Evolutionary conservation across 2,113 vertebrate species (phyloP).

Genomic region (Rhynchomys soricoides): DNA sequence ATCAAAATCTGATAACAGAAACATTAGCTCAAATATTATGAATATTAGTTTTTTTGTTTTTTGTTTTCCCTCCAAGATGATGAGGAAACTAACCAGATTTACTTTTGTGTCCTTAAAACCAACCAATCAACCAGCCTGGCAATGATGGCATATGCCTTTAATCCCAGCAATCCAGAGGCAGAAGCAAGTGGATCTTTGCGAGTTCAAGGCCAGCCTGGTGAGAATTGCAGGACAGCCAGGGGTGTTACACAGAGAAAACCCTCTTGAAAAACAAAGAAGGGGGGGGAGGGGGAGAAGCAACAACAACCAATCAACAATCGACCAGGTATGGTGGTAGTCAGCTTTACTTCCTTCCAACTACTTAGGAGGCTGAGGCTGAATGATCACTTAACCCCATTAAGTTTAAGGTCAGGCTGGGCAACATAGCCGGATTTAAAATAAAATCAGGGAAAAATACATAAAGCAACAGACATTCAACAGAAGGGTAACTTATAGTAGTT

Average conservation of each 20-base stretch:
- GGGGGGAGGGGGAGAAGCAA: no score
- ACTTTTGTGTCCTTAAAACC: background rate
- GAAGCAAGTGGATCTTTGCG: no score
- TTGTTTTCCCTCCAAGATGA: background rate
- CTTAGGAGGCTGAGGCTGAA: background rate
- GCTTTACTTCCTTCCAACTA: background rate
- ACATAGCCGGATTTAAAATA: background rate
- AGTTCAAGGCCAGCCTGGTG: no score
- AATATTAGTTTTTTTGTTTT: background rate
- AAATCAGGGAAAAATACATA: background rate
- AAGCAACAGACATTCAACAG: background rate
- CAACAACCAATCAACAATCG: background rate
- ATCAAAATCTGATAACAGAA: conserved; percentile 29
- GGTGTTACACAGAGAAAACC: no score
- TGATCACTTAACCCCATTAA: background rate
- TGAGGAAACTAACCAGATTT: conserved; percentile 19
- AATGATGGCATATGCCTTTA: no score
- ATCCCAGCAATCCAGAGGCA: no score
- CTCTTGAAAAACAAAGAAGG: background rate
- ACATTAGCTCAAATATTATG: conserved; percentile 24
- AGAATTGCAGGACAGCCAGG: no score
- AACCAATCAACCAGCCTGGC: background rate
- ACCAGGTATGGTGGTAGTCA: background rate
- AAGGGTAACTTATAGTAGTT: conserved; percentile 25
- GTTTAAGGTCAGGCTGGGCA: background rate